These are phyloP conservation scores for Hypomecis atomaria DNA, from an alignment of 2,888 invertebrate species.

Conservation along the genomic window DNA sequence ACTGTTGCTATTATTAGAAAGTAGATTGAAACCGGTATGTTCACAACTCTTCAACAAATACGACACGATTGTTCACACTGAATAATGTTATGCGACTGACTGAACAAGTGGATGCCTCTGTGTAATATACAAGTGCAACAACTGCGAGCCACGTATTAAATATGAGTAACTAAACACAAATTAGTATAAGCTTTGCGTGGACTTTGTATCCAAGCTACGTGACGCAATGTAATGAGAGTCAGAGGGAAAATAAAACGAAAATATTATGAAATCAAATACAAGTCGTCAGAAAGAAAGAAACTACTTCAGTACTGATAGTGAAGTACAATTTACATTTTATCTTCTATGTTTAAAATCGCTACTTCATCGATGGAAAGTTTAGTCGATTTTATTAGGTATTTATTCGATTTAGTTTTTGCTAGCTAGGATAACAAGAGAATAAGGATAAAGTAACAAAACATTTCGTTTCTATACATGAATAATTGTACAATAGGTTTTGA, in stretches of 20 bases:
- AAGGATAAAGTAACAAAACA: too few species aligned
- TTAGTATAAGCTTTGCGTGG: not conserved
- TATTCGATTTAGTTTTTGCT: not conserved
- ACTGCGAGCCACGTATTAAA: slow-evolving; percentile 9
- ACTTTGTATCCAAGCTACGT: slow-evolving; percentile 25
- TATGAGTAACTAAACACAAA: slow-evolving; percentile 11
- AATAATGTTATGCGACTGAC: not conserved
- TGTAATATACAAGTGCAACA: slow-evolving; percentile 4
- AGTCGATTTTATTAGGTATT: not conserved
- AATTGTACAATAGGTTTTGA: too few species aligned
- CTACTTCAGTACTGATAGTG: not conserved
- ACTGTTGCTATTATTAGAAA: not conserved
- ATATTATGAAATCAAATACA: slow-evolving; percentile 17
- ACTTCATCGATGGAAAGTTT: not conserved
- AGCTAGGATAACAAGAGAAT: too few species aligned
- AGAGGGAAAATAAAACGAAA: slow-evolving; percentile 19
- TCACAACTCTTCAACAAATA: not conserved
- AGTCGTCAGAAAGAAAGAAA: not conserved
- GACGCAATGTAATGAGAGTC: slow-evolving; percentile 23
- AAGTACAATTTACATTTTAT: not conserved
- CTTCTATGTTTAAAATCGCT: not conserved
- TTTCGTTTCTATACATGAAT: too few species aligned
- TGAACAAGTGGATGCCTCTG: not conserved
- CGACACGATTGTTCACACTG: slow-evolving; percentile 2
- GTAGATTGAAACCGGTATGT: slow-evolving; percentile 3